Base-by-base conservation (phyloP, 2,888 invertebrate species). In the Nezara viridula region DNA sequence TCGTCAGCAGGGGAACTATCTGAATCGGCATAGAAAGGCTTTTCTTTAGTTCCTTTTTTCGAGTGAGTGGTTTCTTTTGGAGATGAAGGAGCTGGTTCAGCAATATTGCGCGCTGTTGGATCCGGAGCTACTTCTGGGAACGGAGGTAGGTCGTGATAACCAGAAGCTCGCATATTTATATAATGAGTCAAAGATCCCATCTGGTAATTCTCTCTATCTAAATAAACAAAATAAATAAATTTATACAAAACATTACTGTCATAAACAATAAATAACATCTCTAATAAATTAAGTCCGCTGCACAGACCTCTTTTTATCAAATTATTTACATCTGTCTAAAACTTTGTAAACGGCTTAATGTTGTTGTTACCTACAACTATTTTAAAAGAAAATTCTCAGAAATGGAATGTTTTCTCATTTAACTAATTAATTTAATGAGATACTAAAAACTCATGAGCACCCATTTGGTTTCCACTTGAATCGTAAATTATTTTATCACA, bases 111-210 rank as follows among this genome's bases (percentile, higher is more conserved):
- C 0, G 97, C 95, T 2, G 94, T 93, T 0, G 96, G 94, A 92
- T 97, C 97, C 0, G 97, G 96, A 0, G 97, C 95, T 12, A 94
- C 94, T 87, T 95, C 94, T 0, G 99, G 98, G 92, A 98, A 97
- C 2, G 94, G 93, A 0, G 99, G 98, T 91, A 99, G 94, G 90
- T 98, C 95, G 91, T 97, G 96, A 94, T 99, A 99, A 9, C 98
- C 98, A 60, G 94, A 94, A 1, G 98, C 97, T 90, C 96, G 94
- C 92, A 95, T 94, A 92, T 98, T 98, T 90, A 99, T 95, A 92
- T 98, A 98, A 94, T 99, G 99, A 0, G 99, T 99, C 89, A 99
- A 93, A 0, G 98, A 98, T 4, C 99, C 99, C 92, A 99, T 94
- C 91, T 99, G 98, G 93, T 96, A 98, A 92, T 96, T 96, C 92